Evolutionary conservation across 1,140 invertebrate species (phyloP), one percentile per base, ranked within the genome.

Genomic region (Listronotus oregonensis): DNA sequence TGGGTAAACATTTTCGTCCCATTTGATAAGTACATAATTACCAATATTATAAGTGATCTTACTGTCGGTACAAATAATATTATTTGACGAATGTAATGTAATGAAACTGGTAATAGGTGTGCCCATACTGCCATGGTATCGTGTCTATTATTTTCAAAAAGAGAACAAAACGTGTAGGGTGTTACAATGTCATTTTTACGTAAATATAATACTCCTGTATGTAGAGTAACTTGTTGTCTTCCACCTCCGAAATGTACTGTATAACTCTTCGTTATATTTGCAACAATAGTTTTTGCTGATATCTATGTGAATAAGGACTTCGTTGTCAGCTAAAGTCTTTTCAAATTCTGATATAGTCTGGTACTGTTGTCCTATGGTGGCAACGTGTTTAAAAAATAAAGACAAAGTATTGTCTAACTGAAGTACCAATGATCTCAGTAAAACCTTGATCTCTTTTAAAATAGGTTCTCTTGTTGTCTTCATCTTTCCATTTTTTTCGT

Each of bases 221-320:
- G n/a, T n/a, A n/a, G n/a, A n/a, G n/a, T n/a, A n/a, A n/a, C n/a
- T n/a, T 43, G 68, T 21, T 52, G 49, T 15, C 42, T 12, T n/a
- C 6, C 12, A 43, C 12, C 67, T 17, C 73, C 70, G 57, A 74
- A 74, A 58, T 74, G 67, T 11, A 67, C 64, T 11, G 65, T 51
- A 57, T 74, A 71, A 11, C 59, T 73, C 73, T 51, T 71, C 39
- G 32, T 32, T 17, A 46, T 67, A 63, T 44, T 73, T 73, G 27
- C 71, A 73, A 50, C 9, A 49, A 69, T 73, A 72, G 58, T 74
- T 74, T 60, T 74, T 62, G 11, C 54, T 64, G 31, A 73, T 72
- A 31, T 73, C 65, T 17, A 72, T 58, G n/a, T 68, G 69, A 43
- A 73, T 18, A 5, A 43, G 65, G 6, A 66, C 32, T 63, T 71